Base-by-base conservation (phyloP, 1,140 invertebrate species). In the Pristionchus pacificus region DNA sequence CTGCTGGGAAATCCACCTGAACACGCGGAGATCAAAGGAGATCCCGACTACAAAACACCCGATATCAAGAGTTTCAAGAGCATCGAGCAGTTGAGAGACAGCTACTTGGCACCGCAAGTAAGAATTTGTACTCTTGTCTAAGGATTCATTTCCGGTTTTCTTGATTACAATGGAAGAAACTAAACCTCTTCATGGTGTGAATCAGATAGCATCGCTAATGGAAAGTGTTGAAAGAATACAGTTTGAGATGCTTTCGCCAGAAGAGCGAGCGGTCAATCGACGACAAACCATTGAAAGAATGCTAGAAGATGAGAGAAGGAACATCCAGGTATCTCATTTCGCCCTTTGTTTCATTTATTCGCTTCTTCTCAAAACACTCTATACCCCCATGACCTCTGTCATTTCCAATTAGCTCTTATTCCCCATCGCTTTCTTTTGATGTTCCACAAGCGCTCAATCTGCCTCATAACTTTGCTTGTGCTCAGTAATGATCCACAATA, bases 281-380 rank as follows among this genome's bases (percentile, higher is more conserved):
- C 68, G 68, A 31, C 65, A 73, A 68, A 38, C 68, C 59, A 65
- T 73, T 1, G 60, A 62, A 2, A 65, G 83, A 71, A 92, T 92
- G 90, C 84, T 92, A 77, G 90, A 92, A 76, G 88, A 91, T 77
- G 91, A 92, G 77, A 89, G 89, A 80, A 87, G 89, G 75, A 90
- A 91, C 82, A 88, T 91, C 68, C 89, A 91, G 71, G 88, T 90
- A 85, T 89, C 66, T 83, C 87, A 29, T 75, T 55, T 67, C 14
- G 28, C 1, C 60, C 3, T 55, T 57, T 58, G 61, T 72, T 72
- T 19, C 6, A 29, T 64, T 64, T 64, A 64, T 64, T 25, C 24
- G 29, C 60, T 61, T n/a, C 10, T n/a, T n/a, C n/a, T n/a, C n/a
- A n/a, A n/a, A n/a, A n/a, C 60, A 61, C 6, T 6, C 24, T 61